Evolutionary conservation across 2,888 invertebrate genomes (phyloP), one percentile per base, ranked within the genome.

Genomic region (Ophion ventricosus): DNA sequence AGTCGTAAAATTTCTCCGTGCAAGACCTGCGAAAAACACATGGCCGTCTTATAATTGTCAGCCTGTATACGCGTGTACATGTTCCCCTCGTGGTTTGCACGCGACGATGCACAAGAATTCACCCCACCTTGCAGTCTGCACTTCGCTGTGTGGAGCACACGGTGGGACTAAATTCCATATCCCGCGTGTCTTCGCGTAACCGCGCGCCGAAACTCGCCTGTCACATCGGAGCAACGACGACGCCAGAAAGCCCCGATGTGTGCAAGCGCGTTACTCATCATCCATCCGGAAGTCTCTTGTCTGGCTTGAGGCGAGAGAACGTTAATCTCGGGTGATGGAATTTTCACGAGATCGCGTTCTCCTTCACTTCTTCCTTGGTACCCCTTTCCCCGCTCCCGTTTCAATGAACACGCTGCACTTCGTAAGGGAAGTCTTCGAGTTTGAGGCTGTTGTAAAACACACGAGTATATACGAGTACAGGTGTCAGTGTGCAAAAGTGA

Each of bases 271-370:
- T 54, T 57, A 72, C 66, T 63, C 76, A 35, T 59, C 74, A 75
- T 76, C 61, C 80, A 40, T 14, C 23, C 35, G 69, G 67, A 59
- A 67, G 77, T 77, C 67, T 77, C 72, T 74, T 67, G 77, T 57
- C 63, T 76, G 69, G 79, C 83, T 83, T 72, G 66, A 61, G 79
- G 82, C 69, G 35, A 76, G 69, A 35, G 69, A 81, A 80, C 82
- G 82, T 86, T 83, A 83, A 82, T 85, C 81, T 82, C 66, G 70
- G 82, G 14, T 80, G 83, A 83, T 82, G 84, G 82, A 83, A 86
- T 83, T 83, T 84, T 77, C 80, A 59, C 54, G 35, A 75, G 64
- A 76, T 59, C 57, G 59, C 70, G 54, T 69, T 67, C n/a, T 26
- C 76, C 43, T 69, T 69, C 69, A 20, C 23, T 63, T 59, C 29